phyloP scores from a whole-genome alignment of 2,888 invertebrate species.

The Noctua janthe region DNA sequence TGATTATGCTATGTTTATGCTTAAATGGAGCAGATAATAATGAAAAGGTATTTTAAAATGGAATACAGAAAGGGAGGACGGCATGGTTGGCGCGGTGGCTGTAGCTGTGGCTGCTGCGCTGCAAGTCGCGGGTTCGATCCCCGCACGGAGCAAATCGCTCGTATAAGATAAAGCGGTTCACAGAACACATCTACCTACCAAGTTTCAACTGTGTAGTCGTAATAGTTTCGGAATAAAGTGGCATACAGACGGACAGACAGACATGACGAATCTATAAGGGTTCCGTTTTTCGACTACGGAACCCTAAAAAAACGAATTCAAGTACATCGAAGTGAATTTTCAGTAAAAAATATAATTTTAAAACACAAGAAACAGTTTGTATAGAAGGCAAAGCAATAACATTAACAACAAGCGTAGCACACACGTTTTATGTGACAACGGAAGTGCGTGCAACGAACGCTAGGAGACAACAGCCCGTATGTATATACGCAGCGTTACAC shows the following conservation, averaged over 20 bases:
- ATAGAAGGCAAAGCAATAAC: constrained; percentile 43
- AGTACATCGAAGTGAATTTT: not conserved
- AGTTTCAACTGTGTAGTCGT: too few relatives aligned
- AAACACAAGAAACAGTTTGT: constrained; percentile 29
- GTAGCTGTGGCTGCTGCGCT: too few relatives aligned
- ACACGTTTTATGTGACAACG: constrained; percentile 59
- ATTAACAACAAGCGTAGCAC: constrained; percentile 45
- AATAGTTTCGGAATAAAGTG: too few relatives aligned
- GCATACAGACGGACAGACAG: too few relatives aligned
- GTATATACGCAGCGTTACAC: constrained; percentile 2
- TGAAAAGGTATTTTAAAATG: not conserved
- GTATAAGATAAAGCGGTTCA: too few relatives aligned
- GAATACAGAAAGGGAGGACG: not conserved
- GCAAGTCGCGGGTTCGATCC: too few relatives aligned
- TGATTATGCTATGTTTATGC: not conserved
- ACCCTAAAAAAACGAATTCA: not conserved
- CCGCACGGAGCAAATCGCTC: too few relatives aligned
- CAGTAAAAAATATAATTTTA: not conserved
- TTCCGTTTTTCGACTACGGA: too few relatives aligned
- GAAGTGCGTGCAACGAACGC: constrained; percentile 56
- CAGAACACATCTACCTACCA: too few relatives aligned
- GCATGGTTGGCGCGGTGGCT: too few relatives aligned
- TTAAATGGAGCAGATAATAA: not conserved
- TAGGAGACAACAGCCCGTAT: constrained; percentile 24
- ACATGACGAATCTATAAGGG: too few relatives aligned